Evolutionary conservation across 2,113 vertebrate species (phyloP).

Genomic region (Genyomyrus donnyi): DNA sequence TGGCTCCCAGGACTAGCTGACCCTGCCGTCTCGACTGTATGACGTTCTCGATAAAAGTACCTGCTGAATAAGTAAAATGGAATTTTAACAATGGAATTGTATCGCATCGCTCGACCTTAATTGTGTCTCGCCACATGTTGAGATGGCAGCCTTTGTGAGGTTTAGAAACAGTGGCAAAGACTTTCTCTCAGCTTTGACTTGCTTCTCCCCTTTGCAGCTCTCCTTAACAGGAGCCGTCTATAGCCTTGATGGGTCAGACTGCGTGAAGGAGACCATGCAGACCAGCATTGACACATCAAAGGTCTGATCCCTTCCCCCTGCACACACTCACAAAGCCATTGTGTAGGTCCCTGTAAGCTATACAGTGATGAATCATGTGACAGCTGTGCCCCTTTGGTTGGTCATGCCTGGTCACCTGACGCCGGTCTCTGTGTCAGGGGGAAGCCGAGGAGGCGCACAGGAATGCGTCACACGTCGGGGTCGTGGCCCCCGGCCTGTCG

Average conservation of each 20-base stretch:
- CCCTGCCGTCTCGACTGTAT: background rate
- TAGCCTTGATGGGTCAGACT: conserved; percentile 81
- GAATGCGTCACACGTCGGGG: conserved; percentile 66
- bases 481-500: conserved; percentile 66
- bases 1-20: background rate
- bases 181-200: background rate
- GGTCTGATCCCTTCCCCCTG: conserved; percentile 27
- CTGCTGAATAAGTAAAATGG: background rate
- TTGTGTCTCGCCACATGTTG: background rate
- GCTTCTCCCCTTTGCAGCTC: conserved; percentile 48
- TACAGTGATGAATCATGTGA: background rate
- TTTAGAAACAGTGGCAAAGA: background rate
- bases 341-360: background rate
- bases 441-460: conserved; percentile 57
- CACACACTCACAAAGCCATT: background rate
- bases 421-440: conserved; percentile 44
- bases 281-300: conserved; percentile 39
- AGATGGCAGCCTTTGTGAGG: background rate
- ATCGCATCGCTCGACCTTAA: background rate
- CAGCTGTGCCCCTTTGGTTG: no score
- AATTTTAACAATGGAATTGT: background rate
- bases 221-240: conserved; percentile 79
- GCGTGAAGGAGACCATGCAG: conserved; percentile 87
- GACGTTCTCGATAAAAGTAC: background rate
- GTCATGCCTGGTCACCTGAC: background rate